Percentiles rank a stretch among this genome's conserved stretches.
These are phyloP conservation scores for Halisarca cf. caerulea DNA, from an alignment of 37 sponge, comb jelly and placozoan species.

Conservation along the genomic window DNA sequence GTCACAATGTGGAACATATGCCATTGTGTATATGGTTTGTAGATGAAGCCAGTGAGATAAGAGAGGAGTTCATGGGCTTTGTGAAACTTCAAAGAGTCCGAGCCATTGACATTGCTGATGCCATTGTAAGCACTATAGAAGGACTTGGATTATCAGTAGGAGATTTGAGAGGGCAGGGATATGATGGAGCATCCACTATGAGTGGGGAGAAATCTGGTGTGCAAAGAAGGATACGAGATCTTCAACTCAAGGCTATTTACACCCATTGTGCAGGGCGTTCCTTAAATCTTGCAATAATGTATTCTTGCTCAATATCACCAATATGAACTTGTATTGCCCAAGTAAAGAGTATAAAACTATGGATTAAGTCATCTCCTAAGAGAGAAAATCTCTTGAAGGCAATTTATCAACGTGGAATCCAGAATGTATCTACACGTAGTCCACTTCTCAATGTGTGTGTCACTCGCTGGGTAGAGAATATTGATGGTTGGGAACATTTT, in stretches of 20 bases:
- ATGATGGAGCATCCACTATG: conserved; percentile 72
- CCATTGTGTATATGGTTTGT: conserved; percentile 24
- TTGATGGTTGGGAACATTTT: conserved; percentile 63
- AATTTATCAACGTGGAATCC: conserved; percentile 1
- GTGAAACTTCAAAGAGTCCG: conserved; percentile 52
- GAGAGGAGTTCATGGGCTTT: conserved; percentile 54
- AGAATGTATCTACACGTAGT: background rate
- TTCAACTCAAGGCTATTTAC: conserved; percentile 52
- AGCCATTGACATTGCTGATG: conserved; percentile 51
- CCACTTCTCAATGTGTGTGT: conserved; percentile 60
- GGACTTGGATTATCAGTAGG: conserved; percentile 48
- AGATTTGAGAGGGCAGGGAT: conserved; percentile 58
- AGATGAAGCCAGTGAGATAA: too few species aligned
- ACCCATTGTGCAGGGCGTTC: conserved; percentile 68
- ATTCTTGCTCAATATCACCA: conserved; percentile 33
- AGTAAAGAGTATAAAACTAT: conserved; percentile 49
- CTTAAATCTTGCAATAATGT: conserved; percentile 48
- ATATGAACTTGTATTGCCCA: conserved; percentile 37
- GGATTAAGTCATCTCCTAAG: conserved; percentile 56
- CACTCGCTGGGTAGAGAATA: conserved; percentile 69
- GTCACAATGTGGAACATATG: conserved; percentile 63
- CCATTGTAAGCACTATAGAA: conserved; percentile 37
- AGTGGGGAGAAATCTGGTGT: conserved; percentile 69
- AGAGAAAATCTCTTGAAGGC: conserved; percentile 44
- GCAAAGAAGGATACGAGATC: conserved; percentile 53